phyloP scores from a whole-genome alignment of 1,140 invertebrate species.

The Eulimnadia texana region DNA sequence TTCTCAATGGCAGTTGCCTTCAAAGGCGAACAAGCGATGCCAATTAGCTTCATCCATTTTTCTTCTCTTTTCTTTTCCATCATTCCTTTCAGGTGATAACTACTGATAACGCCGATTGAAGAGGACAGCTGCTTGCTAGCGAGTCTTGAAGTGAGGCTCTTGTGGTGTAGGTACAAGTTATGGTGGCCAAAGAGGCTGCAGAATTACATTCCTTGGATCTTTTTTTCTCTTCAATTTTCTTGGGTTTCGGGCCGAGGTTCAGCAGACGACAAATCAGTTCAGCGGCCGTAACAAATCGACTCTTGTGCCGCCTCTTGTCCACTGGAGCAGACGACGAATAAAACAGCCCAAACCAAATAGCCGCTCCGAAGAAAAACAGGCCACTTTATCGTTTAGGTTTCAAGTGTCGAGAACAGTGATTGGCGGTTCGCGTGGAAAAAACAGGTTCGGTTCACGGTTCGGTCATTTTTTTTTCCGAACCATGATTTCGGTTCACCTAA shows the following conservation, averaged over 20 bases:
- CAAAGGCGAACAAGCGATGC: background rate
- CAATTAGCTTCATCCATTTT: background rate
- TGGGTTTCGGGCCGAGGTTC: background rate
- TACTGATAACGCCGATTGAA: too few species aligned
- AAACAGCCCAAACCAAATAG: background rate
- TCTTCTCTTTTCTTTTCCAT: background rate
- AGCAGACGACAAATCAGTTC: background rate
- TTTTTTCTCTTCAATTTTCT: background rate
- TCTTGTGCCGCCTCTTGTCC: background rate
- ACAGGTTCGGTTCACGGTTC: too few species aligned
- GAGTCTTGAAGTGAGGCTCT: too few species aligned
- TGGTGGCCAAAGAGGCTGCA: too few species aligned
- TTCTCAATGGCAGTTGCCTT: background rate
- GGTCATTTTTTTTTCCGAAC: too few species aligned
- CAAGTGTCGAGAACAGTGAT: too few species aligned
- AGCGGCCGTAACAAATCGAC: background rate
- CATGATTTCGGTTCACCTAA: too few species aligned
- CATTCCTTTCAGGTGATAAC: too few species aligned
- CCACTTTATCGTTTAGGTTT: too few species aligned
- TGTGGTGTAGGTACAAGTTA: too few species aligned
- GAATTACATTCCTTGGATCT: background rate
- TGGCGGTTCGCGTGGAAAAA: too few species aligned
- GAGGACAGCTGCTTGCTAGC: too few species aligned
- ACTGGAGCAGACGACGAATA: background rate
- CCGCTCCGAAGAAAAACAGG: background rate